These are phyloP conservation scores for Eclectus roratus DNA, from an alignment of 2,113 vertebrate genomes.

Conservation along the genomic window DNA sequence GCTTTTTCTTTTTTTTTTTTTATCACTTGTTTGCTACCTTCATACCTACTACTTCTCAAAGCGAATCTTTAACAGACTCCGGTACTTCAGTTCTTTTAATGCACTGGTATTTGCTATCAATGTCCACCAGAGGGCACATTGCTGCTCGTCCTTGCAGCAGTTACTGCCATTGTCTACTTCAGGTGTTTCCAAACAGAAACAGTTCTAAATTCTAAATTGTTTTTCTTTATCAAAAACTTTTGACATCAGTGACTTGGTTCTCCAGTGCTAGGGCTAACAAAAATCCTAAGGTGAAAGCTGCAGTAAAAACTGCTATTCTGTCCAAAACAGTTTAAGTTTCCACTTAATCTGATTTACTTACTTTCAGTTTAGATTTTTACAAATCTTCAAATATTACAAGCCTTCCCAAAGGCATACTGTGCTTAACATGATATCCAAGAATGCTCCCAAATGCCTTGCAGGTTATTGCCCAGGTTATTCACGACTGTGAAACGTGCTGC, in stretches of 20 bases:
- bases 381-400: background rate
- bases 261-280: background rate
- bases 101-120: fast-evolving
- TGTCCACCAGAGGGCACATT: slow-evolving; percentile 26
- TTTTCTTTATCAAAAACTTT: background rate
- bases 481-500: too few relatives aligned
- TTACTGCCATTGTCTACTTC: fast-evolving
- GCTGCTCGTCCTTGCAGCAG: background rate
- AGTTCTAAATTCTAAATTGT: background rate
- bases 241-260: background rate
- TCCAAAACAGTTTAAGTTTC: background rate
- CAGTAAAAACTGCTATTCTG: background rate
- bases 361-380: background rate
- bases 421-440: background rate
- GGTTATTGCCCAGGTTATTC: background rate
- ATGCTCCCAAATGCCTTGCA: background rate
- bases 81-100: fast-evolving
- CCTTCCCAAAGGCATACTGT: fast-evolving
- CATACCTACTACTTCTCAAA: background rate
- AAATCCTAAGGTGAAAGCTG: background rate
- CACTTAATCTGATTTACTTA: background rate
- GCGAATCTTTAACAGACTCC: background rate
- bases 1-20: fast-evolving
- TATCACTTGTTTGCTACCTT: background rate
- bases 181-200: background rate